These are phyloP conservation scores for Ophion slaviceki DNA, from an alignment of 2,888 invertebrate species.

Conservation along the genomic window DNA sequence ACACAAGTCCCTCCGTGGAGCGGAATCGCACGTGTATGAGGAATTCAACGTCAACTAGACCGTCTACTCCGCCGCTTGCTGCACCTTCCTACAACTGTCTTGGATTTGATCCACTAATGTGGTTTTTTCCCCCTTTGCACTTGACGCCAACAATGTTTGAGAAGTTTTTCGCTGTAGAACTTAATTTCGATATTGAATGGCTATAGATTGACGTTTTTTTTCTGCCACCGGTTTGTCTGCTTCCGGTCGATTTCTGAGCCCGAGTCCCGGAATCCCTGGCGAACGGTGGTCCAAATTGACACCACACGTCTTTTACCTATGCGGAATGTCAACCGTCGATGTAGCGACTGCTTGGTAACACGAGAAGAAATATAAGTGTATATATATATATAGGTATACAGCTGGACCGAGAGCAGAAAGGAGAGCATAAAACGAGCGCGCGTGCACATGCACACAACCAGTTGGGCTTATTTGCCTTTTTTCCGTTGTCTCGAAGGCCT, in stretches of 20 bases:
- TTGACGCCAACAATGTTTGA: no score
- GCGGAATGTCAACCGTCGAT: neutral
- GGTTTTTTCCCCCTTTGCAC: neutral
- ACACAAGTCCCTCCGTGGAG: slow-evolving; percentile 57
- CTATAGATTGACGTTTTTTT: no score
- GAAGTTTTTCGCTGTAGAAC: no score
- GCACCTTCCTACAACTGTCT: no score
- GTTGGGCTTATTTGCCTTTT: slow-evolving; percentile 30
- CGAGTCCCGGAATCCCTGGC: neutral
- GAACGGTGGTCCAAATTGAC: neutral
- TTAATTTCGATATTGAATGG: no score
- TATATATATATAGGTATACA: neutral
- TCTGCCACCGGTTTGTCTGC: no score
- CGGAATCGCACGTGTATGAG: slow-evolving; percentile 34
- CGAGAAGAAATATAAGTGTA: slow-evolving; percentile 8
- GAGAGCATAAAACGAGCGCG: slow-evolving; percentile 52
- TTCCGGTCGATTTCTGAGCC: no score
- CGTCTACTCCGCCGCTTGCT: neutral
- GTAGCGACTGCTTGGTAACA: slow-evolving; percentile 24
- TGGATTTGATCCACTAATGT: neutral
- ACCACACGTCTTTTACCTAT: neutral
- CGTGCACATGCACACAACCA: slow-evolving; percentile 53
- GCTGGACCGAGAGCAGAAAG: slow-evolving; percentile 29
- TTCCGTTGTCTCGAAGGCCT: slow-evolving; percentile 44
- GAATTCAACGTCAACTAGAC: slow-evolving; percentile 26